phyloP scores from a whole-genome alignment of 2,888 invertebrate species.

The Dynastes grantii region DNA sequence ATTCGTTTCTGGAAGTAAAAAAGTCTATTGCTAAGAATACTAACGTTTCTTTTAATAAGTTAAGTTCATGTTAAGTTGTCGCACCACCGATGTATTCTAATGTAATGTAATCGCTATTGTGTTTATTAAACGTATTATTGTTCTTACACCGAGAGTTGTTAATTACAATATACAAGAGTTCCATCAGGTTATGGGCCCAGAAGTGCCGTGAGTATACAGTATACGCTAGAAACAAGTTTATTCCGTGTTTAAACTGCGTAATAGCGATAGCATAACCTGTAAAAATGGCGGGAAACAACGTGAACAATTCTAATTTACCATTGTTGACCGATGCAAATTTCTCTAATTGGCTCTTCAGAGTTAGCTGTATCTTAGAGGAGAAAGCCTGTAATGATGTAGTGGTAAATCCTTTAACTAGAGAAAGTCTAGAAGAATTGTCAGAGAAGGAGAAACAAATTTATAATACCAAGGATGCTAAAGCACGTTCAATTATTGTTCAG shows the following conservation, averaged over 20 bases:
- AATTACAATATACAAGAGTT: neutral
- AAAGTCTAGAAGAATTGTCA: neutral
- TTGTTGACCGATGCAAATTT: constrained; percentile 6
- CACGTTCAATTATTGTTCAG: constrained; percentile 27
- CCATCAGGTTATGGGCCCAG: constrained; percentile 1
- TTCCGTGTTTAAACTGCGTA: neutral
- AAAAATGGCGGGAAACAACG: constrained; percentile 7
- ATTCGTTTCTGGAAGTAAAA: constrained; percentile 79
- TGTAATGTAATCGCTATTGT: no score
- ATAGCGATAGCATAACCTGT: constrained; percentile 2
- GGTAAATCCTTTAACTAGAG: constrained; percentile 11
- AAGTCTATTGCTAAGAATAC: neutral
- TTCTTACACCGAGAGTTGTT: no score
- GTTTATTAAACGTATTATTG: no score
- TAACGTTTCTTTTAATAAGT: no score
- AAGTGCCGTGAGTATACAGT: neutral
- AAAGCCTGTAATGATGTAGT: constrained; percentile 19
- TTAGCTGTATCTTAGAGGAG: constrained; percentile 6
- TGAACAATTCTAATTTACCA: constrained; percentile 14
- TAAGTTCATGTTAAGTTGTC: no score
- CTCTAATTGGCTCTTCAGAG: constrained; percentile 8
- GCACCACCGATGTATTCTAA: no score
- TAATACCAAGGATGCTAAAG: constrained; percentile 18
- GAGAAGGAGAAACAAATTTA: constrained; percentile 13
- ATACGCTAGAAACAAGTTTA: neutral